A percentile compares a stretch with the other conserved stretches of the same genome.
phyloP scores from a whole-genome alignment of 2,888 invertebrate genomes.

The Drosophila kanekoi region DNA sequence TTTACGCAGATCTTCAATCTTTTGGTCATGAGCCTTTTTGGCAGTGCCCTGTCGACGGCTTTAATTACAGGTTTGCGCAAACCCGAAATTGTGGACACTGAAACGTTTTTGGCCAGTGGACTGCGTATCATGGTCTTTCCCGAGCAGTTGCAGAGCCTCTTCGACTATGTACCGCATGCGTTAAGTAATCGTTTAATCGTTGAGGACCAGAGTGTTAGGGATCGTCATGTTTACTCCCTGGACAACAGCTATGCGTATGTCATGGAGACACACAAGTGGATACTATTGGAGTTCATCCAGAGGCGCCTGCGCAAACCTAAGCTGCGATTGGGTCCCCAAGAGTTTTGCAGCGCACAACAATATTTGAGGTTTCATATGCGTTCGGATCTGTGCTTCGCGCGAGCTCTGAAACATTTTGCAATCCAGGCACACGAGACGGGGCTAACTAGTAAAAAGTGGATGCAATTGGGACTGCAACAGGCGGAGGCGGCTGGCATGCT shows the following conservation, averaged over 20 bases:
- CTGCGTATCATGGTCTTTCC: constrained; percentile 22
- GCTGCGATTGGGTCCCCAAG: constrained; percentile 2
- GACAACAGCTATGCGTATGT: constrained; percentile 39
- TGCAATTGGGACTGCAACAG: constrained; percentile 14
- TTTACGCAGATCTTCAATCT: background rate
- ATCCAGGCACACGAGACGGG: background rate
- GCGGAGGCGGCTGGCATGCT: background rate
- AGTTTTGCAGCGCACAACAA: constrained; percentile 16
- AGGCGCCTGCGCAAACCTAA: constrained; percentile 19
- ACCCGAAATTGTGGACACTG: constrained; percentile 18
- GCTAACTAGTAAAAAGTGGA: constrained; percentile 12
- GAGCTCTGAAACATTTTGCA: constrained; percentile 2
- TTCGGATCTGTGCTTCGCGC: background rate
- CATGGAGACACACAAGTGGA: constrained; percentile 7
- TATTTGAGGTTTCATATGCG: constrained; percentile 15
- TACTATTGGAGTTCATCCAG: constrained; percentile 15
- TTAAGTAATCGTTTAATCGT: constrained; percentile 12
- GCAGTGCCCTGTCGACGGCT: background rate
- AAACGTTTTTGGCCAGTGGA: constrained; percentile 21
- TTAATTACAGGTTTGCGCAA: background rate
- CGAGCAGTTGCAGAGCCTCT: background rate
- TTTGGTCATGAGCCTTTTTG: background rate
- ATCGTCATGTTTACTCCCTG: constrained; percentile 9
- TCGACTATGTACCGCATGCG: constrained; percentile 14
- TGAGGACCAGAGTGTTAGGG: constrained; percentile 2